Conservation (phyloP, 2,113 vertebrate species). For the Pangasianodon hypophthalmus region DNA sequence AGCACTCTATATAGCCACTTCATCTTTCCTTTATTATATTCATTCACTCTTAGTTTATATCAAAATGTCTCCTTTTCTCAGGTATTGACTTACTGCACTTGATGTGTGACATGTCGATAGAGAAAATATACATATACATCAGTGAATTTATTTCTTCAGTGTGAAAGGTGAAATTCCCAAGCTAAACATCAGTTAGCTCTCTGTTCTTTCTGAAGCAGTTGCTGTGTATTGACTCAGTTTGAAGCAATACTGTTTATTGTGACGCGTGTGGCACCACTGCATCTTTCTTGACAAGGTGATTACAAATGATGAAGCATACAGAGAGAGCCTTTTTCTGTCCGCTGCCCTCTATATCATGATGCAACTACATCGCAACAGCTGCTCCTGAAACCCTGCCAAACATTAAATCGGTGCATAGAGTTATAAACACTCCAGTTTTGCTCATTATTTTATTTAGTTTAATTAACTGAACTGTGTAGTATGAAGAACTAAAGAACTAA, state of each 20-base stretch:
- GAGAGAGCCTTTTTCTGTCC: neutral
- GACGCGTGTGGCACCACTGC: neutral
- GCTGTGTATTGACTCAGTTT: neutral
- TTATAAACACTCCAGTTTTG: neutral
- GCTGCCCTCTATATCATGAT: constrained; percentile 30
- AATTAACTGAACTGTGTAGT: neutral
- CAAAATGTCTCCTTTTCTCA: neutral
- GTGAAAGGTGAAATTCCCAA: neutral
- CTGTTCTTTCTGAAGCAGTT: neutral
- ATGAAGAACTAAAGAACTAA: neutral
- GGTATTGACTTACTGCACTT: neutral
- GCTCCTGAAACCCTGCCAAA: constrained; percentile 6
- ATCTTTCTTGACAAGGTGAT: neutral
- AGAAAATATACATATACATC: neutral
- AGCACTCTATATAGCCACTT: neutral
- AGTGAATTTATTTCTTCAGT: neutral
- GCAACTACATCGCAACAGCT: constrained; percentile 38
- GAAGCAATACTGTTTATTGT: constrained; percentile 18
- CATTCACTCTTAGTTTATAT: neutral
- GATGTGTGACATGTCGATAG: neutral
- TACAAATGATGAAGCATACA: constrained; percentile 3
- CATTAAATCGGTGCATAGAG: neutral
- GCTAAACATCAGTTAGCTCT: neutral
- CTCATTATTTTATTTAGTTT: neutral
- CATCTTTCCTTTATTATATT: neutral